Evolutionary conservation across 92 coral and sea anemone genomes (phyloP).

Genomic region (Actinostola sp.): DNA sequence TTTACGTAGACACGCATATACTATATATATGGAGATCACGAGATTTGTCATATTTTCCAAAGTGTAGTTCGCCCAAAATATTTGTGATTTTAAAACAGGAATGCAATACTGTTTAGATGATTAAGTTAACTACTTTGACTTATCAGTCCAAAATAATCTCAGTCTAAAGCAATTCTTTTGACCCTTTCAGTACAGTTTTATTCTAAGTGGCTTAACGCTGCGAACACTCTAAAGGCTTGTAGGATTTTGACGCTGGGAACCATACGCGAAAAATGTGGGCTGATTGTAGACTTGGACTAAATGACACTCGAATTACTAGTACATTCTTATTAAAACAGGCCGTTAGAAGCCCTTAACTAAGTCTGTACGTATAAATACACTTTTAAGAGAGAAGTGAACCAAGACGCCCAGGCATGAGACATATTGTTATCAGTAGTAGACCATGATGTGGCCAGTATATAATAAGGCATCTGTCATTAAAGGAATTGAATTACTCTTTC

Average conservation of each 20-base stretch:
- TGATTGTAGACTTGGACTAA: slow-evolving; percentile 1
- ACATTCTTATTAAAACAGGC: background rate
- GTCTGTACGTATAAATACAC: slow-evolving; percentile 3
- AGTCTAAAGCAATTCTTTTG: slow-evolving; percentile 12
- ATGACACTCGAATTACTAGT: slow-evolving; percentile 11
- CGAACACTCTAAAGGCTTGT: slow-evolving; percentile 20
- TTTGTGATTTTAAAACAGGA: background rate
- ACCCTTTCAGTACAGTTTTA: slow-evolving; percentile 27
- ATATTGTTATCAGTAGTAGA: slow-evolving; percentile 32
- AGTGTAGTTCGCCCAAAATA: background rate
- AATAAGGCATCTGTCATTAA: slow-evolving; percentile 28
- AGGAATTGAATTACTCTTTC: slow-evolving; percentile 25
- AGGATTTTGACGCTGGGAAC: slow-evolving; percentile 24
- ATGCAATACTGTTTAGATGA: background rate
- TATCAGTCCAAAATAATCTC: background rate
- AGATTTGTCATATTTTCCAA: slow-evolving; percentile 19
- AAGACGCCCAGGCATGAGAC: slow-evolving; percentile 21
- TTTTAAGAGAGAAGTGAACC: slow-evolving; percentile 15
- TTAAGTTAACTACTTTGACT: background rate
- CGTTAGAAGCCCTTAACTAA: slow-evolving; percentile 1
- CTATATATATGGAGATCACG: background rate
- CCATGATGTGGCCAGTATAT: slow-evolving; percentile 27
- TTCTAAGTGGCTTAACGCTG: slow-evolving; percentile 30
- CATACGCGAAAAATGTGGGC: slow-evolving; percentile 25
- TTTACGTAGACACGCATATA: background rate